These are phyloP conservation scores for Papilio protenor DNA, from an alignment of 2,888 invertebrate species.

Conservation along the genomic window DNA sequence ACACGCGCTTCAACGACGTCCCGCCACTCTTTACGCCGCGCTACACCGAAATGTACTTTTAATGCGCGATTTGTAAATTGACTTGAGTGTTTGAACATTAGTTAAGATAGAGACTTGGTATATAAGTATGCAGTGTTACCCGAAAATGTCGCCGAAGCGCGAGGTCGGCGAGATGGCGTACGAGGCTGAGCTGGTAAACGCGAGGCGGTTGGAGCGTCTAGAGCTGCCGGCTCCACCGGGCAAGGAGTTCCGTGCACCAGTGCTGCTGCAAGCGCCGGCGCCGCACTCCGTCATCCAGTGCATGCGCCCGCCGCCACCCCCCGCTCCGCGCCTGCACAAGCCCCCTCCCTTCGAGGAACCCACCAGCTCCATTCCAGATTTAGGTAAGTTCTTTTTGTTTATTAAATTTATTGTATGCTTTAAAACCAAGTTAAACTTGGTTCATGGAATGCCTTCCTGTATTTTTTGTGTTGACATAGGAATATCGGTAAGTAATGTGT, in stretches of 20 bases:
- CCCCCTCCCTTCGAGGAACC: constrained; percentile 89
- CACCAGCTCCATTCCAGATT: constrained; percentile 94
- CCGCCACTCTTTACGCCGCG: constrained; percentile 48
- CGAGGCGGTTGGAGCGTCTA: constrained; percentile 73
- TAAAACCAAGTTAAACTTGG: background rate
- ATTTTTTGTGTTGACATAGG: background rate
- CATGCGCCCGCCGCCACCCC: constrained; percentile 80
- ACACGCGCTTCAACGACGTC: constrained; percentile 60
- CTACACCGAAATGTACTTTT: constrained; percentile 47
- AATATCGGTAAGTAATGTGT: background rate
- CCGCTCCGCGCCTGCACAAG: constrained; percentile 80
- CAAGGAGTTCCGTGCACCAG: constrained; percentile 80
- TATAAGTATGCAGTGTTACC: constrained; percentile 78
- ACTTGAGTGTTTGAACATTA: constrained; percentile 40
- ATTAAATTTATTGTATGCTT: background rate
- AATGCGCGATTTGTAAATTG: constrained; percentile 51
- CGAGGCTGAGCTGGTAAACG: constrained; percentile 70
- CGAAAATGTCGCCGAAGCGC: constrained; percentile 75
- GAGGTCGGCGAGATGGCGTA: constrained; percentile 73
- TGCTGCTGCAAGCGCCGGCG: constrained; percentile 69
- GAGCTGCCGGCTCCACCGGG: constrained; percentile 80
- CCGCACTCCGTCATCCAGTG: constrained; percentile 80
- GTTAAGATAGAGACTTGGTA: constrained; percentile 24
- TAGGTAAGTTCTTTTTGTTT: constrained; percentile 86
- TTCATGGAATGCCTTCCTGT: background rate